Evolutionary conservation across 1,140 invertebrate species (phyloP), one percentile per base, ranked within the genome.

Genomic region (Camponotus vicinus): DNA sequence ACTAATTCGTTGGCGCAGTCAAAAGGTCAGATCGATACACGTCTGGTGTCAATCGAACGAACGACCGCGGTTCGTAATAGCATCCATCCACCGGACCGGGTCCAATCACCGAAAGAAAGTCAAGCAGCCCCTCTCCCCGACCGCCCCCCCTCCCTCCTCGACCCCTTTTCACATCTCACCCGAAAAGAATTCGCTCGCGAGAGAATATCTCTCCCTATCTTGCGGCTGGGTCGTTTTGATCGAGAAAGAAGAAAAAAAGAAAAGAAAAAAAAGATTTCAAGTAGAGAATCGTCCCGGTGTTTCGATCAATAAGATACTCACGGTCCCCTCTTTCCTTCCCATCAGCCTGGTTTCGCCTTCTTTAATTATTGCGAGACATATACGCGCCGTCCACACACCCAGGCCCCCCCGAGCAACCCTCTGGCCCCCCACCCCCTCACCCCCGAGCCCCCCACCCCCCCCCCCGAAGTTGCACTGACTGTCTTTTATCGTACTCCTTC

Each of bases 401-500:
- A 49, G 42, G n/a, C 42, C 32, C 40, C 45, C 37, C 57, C 61
- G 15, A 18, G 45, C 34, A 15, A 75, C 52, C 42, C 42, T 52
- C 49, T 52, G 3, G 49, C 13, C 55, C 32, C n/a, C n/a, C 15
- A 34, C 5, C 9, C 71, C 32, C n/a, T 27, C 15, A 34, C 5
- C 9, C 71, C 11, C 15, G 32, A 27, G 21, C 79, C 69, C 45
- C 75, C 32, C 57, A 32, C 80, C 89, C 86, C 86, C 85, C 0
- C 86, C 78, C 88, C 86, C 89, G 64, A 92, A 89, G 90, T 92
- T 94, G 94, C 95, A 94, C 94, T 94, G 93, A 95, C 90, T 95
- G 91, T 95, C 93, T 95, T 95, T 94, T 93, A 95, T 95, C 94
- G 94, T 95, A 94, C 93, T 94, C 95, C 94, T 95, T 95, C 93